These are phyloP conservation scores for Phytoseiulus persimilis DNA, from an alignment of 2,888 invertebrate species.

Conservation along the genomic window DNA sequence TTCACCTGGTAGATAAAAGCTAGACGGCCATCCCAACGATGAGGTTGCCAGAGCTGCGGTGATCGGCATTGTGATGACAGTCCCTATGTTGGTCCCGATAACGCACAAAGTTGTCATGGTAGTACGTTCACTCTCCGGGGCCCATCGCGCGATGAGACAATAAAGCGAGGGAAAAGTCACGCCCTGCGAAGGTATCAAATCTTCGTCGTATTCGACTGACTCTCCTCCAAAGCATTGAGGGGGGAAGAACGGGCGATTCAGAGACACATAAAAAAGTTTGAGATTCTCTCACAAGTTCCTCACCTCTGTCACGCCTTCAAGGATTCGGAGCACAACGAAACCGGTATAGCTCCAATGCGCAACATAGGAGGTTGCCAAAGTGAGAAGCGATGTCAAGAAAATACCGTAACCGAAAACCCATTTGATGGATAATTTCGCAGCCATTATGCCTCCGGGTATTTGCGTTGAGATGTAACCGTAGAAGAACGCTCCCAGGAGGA, in stretches of 20 bases:
- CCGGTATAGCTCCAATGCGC: slow-evolving; percentile 17
- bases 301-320: slow-evolving; percentile 30
- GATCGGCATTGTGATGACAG: slow-evolving; percentile 39
- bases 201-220: no score
- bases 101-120: slow-evolving; percentile 42
- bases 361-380: background rate
- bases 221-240: no score
- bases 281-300: background rate
- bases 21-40: background rate
- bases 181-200: slow-evolving; percentile 38
- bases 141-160: slow-evolving; percentile 42
- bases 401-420: slow-evolving; percentile 29
- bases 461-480: slow-evolving; percentile 45
- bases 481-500: slow-evolving; percentile 45
- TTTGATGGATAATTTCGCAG: slow-evolving; percentile 9
- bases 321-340: background rate
- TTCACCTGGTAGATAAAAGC: slow-evolving; percentile 15
- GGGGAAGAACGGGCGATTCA: no score
- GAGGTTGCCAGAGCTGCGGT: slow-evolving; percentile 6
- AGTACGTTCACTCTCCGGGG: slow-evolving; percentile 42
- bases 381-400: slow-evolving; percentile 17
- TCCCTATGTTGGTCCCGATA: slow-evolving; percentile 43
- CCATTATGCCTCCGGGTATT: slow-evolving; percentile 38
- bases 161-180: slow-evolving; percentile 43
- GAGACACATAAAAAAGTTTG: no score